These are phyloP conservation scores for Lepidothrix coronata DNA, from an alignment of 2,113 vertebrate species.

Conservation along the genomic window DNA sequence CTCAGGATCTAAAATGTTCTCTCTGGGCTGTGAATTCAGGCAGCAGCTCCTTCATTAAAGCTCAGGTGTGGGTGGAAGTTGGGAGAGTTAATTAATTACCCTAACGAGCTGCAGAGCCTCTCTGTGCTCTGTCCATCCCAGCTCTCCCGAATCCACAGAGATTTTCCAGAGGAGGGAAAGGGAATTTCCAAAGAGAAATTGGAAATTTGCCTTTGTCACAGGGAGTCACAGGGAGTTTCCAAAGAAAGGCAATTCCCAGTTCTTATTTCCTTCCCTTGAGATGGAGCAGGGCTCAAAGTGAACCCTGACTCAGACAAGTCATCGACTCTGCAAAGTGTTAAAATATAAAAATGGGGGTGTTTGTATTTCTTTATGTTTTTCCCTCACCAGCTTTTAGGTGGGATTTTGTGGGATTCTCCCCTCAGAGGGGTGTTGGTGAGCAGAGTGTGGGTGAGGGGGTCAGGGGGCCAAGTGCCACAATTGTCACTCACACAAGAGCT, in stretches of 20 bases:
- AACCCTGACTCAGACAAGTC: background rate
- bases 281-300: background rate
- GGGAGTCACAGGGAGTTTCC: background rate
- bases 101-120: background rate
- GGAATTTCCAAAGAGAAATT: background rate
- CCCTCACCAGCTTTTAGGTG: accelerated
- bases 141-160: accelerated
- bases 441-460: background rate
- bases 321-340: background rate
- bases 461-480: background rate
- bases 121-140: background rate
- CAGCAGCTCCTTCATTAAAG: background rate
- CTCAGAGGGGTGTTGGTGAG: background rate
- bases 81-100: background rate
- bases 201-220: no score
- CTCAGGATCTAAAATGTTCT: accelerated
- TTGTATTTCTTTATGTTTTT: accelerated
- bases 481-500: background rate
- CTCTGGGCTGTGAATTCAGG: background rate
- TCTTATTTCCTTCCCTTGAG: background rate
- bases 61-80: background rate
- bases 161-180: background rate
- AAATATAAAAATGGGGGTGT: background rate
- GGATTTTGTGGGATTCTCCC: background rate
- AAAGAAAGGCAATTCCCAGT: background rate